Evolutionary conservation across 2,888 invertebrate species (phyloP), one percentile per base, ranked within the genome.

Genomic region (Trichopoda pennipes): DNA sequence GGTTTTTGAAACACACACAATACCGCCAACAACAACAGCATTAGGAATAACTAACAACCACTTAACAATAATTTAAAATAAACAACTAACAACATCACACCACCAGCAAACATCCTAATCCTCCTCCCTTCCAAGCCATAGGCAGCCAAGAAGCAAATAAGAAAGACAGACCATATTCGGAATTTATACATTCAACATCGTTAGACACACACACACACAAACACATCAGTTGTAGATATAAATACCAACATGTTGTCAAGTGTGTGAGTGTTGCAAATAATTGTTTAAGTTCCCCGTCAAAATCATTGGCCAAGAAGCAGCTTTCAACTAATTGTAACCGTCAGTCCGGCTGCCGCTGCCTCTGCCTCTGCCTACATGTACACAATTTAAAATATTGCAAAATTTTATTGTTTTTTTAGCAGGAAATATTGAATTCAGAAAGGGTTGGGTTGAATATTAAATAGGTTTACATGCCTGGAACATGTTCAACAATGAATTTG

Each of bases 391-490:
- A 47, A 69, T 61, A 47, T 69, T 76, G 53, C 61, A 53, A 61
- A 76, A 35, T 51, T 53, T 53, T 56, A 44, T 63, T 3, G 69
- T 61, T 69, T 53, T 61, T 61, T 21, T 23, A 35, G 47, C 16
- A 19, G 44, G 69, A 47, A 69, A 49, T 77, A 61, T 47, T 19
- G 21, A 63, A 69, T 23, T 38, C 23, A 60, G 12, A 60, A n/a
- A 77, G 55, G 47, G 69, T 70, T 69, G 69, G 42, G 61, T 38
- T 47, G 23, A 69, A 63, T 77, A 55, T 69, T 63, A 63, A 77
- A 56, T 63, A 0, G 16, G 58, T 47, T 74, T 35, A 21, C 38
- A 38, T 35, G 32, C 3, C 17, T 38, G 19, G 2, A 19, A 58
- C 8, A 56, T 49, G 38, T 49, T 64, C 10, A 17, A 23, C 1